These are phyloP conservation scores for Hemicordylus capensis DNA, from an alignment of 2,113 vertebrate genomes.

Conservation along the genomic window DNA sequence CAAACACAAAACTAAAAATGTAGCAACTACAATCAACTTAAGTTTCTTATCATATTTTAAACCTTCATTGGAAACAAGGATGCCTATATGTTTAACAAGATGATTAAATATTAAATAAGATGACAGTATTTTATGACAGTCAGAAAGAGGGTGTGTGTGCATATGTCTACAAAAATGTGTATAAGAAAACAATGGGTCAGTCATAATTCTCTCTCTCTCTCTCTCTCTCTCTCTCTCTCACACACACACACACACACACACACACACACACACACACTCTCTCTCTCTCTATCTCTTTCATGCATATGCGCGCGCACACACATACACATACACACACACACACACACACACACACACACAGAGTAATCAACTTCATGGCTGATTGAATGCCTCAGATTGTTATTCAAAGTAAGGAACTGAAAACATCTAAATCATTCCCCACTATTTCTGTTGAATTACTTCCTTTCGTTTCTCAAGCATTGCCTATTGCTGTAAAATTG, in stretches of 20 bases:
- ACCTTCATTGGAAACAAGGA: not conserved
- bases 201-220: no score
- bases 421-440: not conserved
- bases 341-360: no score
- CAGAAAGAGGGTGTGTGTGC: not conserved
- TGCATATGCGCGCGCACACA: no score
- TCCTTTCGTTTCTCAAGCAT: not conserved
- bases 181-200: not conserved
- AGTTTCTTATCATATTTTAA: not conserved
- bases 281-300: no score
- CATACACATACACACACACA: no score
- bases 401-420: constrained; percentile 8
- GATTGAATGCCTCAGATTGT: constrained; percentile 11
- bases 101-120: not conserved
- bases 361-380: no score
- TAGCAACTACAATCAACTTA: not conserved
- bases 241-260: no score
- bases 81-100: not conserved
- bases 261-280: no score
- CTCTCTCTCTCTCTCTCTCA: no score
- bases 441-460: not conserved
- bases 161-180: not conserved
- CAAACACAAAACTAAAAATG: not conserved
- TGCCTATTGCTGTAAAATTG: not conserved
- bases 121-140: not conserved